Percentiles rank a stretch among this genome's conserved stretches.
These are phyloP conservation scores for Melospiza melodia DNA, from an alignment of 2,113 vertebrate genomes.

Conservation along the genomic window DNA sequence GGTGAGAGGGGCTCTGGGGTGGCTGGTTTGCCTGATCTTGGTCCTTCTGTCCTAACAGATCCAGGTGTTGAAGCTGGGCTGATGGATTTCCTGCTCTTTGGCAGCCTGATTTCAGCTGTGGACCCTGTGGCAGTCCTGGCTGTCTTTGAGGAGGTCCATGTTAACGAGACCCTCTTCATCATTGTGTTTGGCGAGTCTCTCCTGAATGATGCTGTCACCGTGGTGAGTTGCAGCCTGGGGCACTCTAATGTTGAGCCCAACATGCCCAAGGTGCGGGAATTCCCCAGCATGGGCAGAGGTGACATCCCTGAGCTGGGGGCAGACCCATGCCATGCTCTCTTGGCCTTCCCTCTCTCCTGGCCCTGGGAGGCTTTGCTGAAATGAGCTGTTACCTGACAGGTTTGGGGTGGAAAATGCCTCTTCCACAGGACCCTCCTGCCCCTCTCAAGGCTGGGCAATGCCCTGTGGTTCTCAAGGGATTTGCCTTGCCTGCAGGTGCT, in stretches of 20 bases:
- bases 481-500: constrained; percentile 79
- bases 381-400: background rate
- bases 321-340: background rate
- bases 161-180: constrained; percentile 96
- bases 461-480: background rate
- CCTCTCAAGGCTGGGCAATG: background rate
- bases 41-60: constrained; percentile 49
- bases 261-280: background rate
- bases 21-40: background rate
- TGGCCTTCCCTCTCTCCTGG: background rate
- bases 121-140: constrained; percentile 94
- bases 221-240: constrained; percentile 80
- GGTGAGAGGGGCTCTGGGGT: background rate
- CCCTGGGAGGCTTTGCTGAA: background rate
- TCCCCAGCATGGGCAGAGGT: background rate
- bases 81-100: constrained; percentile 95
- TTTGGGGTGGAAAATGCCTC: background rate
- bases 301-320: background rate
- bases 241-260: background rate
- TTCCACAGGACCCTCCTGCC: background rate
- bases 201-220: constrained; percentile 95
- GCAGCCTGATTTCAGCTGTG: constrained; percentile 93
- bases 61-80: constrained; percentile 83
- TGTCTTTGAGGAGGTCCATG: constrained; percentile 94
- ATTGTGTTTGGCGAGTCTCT: constrained; percentile 97